phyloP scores from a whole-genome alignment of 2,113 vertebrate species.

The Scortum barcoo region DNA sequence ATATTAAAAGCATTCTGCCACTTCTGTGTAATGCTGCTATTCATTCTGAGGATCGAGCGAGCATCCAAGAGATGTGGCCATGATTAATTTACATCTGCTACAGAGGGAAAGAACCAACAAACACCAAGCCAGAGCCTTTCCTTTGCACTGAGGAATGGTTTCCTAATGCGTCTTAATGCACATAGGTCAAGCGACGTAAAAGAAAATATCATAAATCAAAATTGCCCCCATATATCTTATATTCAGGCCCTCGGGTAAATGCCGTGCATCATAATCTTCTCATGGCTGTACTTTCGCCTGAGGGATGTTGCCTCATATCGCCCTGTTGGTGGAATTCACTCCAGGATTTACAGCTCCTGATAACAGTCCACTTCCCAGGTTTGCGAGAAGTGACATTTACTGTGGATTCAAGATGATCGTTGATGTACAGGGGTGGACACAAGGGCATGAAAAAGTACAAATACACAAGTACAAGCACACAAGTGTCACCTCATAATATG shows the following conservation, averaged over 20 bases:
- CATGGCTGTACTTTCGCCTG: slow-evolving; percentile 58
- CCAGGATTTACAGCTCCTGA: slow-evolving; percentile 49
- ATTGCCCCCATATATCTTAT: slow-evolving; percentile 57
- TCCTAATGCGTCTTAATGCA: slow-evolving; percentile 54
- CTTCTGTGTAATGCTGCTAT: slow-evolving; percentile 27
- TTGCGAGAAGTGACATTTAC: slow-evolving; percentile 46
- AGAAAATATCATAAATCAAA: slow-evolving; percentile 75
- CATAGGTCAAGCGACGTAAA: slow-evolving; percentile 61
- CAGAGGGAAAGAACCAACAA: slow-evolving; percentile 48
- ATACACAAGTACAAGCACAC: too few relatives aligned
- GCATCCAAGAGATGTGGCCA: slow-evolving; percentile 28
- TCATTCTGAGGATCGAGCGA: slow-evolving; percentile 34
- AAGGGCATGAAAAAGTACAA: background rate
- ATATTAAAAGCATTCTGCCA: slow-evolving; percentile 48
- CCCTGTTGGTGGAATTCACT: slow-evolving; percentile 56
- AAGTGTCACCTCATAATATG: background rate
- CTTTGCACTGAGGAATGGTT: slow-evolving; percentile 51
- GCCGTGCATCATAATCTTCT: slow-evolving; percentile 68
- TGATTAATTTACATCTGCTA: slow-evolving; percentile 63
- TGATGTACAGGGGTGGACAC: background rate
- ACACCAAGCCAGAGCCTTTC: slow-evolving; percentile 17
- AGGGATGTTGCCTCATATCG: slow-evolving; percentile 52
- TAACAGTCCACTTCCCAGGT: slow-evolving; percentile 36
- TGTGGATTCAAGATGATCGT: background rate
- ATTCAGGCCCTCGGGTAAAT: slow-evolving; percentile 52